A percentile compares a stretch with the other conserved stretches of the same genome.
These are phyloP conservation scores for Anniella stebbinsi DNA, from an alignment of 2,797 vertebrate species.

Conservation along the genomic window DNA sequence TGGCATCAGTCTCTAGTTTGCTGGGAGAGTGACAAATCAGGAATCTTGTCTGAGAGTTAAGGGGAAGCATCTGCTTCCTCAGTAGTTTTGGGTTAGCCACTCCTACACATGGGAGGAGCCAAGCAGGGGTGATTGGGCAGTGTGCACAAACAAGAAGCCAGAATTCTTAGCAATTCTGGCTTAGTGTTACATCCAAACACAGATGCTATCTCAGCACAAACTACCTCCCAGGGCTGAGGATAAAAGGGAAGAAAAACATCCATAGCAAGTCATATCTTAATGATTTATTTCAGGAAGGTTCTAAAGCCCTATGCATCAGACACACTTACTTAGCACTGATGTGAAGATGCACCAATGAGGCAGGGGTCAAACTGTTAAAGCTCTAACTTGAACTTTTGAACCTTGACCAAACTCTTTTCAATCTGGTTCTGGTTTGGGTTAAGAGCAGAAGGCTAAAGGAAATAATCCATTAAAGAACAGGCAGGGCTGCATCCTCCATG, in stretches of 20 bases:
- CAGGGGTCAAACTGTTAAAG: slow-evolving; percentile 39
- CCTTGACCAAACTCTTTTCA: slow-evolving; percentile 57
- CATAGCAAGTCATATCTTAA: background rate
- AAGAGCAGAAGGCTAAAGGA: slow-evolving; percentile 67
- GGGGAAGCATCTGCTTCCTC: too few relatives aligned
- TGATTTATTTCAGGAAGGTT: background rate
- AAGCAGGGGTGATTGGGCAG: too few relatives aligned
- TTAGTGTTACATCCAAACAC: too few relatives aligned
- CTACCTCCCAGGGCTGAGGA: background rate
- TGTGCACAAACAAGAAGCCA: too few relatives aligned
- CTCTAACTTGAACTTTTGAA: slow-evolving; percentile 66
- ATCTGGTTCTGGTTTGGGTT: slow-evolving; percentile 66
- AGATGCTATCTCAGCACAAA: background rate
- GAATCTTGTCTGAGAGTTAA: too few relatives aligned
- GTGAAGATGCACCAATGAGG: slow-evolving; percentile 30
- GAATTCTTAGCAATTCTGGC: too few relatives aligned
- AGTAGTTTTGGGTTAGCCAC: too few relatives aligned
- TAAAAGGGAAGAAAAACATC: background rate
- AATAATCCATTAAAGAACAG: slow-evolving; percentile 69
- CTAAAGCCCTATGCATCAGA: background rate
- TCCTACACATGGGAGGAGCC: too few relatives aligned
- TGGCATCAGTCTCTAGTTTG: too few relatives aligned
- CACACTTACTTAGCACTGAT: background rate
- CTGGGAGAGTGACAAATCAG: too few relatives aligned
- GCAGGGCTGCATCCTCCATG: slow-evolving; percentile 59